Evolutionary conservation across 2,797 vertebrate genomes (phyloP), one percentile per base, ranked within the genome.

Genomic region (Pantherophis vulpinus): DNA sequence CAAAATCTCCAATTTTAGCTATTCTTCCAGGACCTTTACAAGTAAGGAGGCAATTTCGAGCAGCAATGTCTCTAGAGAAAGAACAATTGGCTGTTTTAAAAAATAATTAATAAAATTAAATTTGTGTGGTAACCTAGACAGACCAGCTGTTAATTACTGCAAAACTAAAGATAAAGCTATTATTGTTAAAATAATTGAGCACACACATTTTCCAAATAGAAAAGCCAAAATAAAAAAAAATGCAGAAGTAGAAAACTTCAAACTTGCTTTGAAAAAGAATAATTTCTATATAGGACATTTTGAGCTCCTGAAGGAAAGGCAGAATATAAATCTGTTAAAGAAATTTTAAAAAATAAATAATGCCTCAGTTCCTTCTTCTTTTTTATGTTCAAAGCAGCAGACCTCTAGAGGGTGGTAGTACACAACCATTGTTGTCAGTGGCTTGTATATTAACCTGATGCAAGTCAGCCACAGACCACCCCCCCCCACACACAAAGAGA

Each of bases 1-100:
- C 99, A 60, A 99, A 99, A 96, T 99, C 99, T 94, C 99, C 99
- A 18, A 99, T 99, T 97, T 99, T 99, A 89, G 99, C 99, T 96
- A 99, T 98, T 88, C 99, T 98, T 27, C 98, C 99, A 0, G 98
- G 96, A 37, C 99, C 99, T 95, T 99, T 98, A 96, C 99, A 99
- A 95, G 99, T 99, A 91, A 99, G 97, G 54, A 99, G 98, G 95
- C 99, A 99, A 95, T 99, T 99, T 94, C 99, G 98, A 94, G 99
- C 99, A 83, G 99, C 99, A 83, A 99, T 99, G 95, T 99, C 99
- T 97, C 99, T 99, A 97, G 37, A 90, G 51, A 93, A 93, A 90
- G 18, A 94, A 51, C 27, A 51, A 83, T 37, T 23, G 16, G 32
- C 29, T 87, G 32, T 87, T 86, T 90, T 6, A 83, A 66, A 23